Evolutionary conservation across 2,113 vertebrate genomes (phyloP).

Genomic region (Aplodontia rufa): DNA sequence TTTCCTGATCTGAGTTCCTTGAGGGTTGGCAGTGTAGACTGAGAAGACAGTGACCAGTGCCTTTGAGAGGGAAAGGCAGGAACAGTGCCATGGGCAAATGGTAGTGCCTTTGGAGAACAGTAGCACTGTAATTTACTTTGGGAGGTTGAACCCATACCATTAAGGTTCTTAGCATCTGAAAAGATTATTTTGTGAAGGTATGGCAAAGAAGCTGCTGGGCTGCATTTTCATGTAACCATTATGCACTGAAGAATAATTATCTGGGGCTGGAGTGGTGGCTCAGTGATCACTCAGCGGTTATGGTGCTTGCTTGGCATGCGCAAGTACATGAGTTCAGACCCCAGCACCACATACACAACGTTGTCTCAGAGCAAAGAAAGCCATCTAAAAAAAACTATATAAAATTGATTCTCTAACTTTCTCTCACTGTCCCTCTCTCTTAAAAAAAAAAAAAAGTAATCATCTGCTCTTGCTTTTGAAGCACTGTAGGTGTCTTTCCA

Average conservation of each 20-base stretch:
- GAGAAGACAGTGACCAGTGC: background rate
- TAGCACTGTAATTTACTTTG: background rate
- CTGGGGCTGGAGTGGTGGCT: no score
- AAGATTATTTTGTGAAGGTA: background rate
- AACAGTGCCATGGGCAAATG: background rate
- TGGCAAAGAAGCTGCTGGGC: background rate
- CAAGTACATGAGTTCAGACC: no score
- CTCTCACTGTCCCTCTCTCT: no score
- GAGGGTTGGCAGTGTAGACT: background rate
- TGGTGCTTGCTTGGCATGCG: no score
- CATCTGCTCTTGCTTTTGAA: background rate
- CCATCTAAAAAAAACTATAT: no score
- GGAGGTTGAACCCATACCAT: background rate
- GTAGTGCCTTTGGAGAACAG: background rate
- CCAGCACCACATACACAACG: no score
- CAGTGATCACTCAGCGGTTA: no score
- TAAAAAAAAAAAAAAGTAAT: no score
- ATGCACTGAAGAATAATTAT: background rate
- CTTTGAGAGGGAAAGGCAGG: background rate
- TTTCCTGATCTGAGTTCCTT: background rate
- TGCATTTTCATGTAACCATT: background rate
- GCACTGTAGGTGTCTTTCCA: background rate
- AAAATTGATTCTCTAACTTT: no score
- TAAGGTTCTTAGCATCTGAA: background rate
- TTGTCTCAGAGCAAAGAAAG: no score